These are phyloP conservation scores for Scelioninae gen. 1 DNA, from an alignment of 2,888 invertebrate species.

Conservation along the genomic window DNA sequence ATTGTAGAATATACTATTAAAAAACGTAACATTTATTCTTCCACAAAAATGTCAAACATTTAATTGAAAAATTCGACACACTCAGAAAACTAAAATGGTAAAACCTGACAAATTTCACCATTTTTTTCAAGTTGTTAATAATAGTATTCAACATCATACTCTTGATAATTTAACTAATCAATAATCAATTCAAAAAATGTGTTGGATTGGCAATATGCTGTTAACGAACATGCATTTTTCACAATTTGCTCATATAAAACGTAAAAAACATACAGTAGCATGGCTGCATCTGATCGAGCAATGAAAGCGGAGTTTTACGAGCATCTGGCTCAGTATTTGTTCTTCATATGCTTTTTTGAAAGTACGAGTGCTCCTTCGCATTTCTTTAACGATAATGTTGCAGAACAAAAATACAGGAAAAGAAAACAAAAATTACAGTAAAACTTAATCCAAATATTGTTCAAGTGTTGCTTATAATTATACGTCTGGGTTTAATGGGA, in stretches of 20 bases:
- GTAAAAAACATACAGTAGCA: constrained; percentile 47
- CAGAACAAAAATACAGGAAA: constrained; percentile 50
- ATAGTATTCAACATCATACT: no score
- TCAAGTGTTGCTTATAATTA: constrained; percentile 20
- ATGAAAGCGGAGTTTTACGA: constrained; percentile 69
- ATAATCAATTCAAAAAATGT: constrained; percentile 33
- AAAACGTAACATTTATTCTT: no score
- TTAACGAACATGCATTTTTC: constrained; percentile 37
- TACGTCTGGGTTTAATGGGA: constrained; percentile 17
- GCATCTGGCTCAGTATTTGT: constrained; percentile 67
- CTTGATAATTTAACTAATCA: neutral
- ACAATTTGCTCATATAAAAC: constrained; percentile 45
- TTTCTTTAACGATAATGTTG: constrained; percentile 67
- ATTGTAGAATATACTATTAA: no score
- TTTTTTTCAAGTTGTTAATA: no score
- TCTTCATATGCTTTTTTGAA: constrained; percentile 70
- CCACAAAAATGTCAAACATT: no score
- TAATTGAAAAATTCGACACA: no score
- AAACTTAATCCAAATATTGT: constrained; percentile 58
- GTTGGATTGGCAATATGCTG: constrained; percentile 37
- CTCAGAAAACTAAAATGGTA: no score
- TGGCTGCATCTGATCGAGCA: constrained; percentile 65
- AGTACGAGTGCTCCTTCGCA: constrained; percentile 64
- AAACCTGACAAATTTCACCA: no score
- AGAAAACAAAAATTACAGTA: constrained; percentile 46